Base-by-base conservation (phyloP, 1,140 invertebrate genomes). In the Heliconius hewitsoni region DNA sequence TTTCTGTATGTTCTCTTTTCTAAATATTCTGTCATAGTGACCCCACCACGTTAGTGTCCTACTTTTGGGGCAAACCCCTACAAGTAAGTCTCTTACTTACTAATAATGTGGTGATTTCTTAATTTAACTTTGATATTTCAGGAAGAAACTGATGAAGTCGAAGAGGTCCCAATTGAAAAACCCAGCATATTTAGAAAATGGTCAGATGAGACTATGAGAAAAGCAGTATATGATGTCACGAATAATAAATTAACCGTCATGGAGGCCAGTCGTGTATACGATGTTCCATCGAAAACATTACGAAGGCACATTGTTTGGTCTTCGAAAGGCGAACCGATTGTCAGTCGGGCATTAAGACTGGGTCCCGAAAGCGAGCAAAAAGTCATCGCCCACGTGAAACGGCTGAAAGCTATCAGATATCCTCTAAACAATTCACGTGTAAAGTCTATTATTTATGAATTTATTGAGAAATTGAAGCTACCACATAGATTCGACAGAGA, bases 101-200 rank as follows among this genome's bases (percentile, higher is more conserved):
- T 60, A 23, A 23, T 60, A 60, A 23, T 23, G 55, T 60, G 19
- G 60, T 30, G 60, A 66, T 66, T 66, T 66, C 60, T 30, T 30
- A 66, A 66, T 66, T 23, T 16, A 30, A 16, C 60, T 66, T 27
- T 66, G n/a, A 66, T 16, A 66, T 66, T 66, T 66, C 60, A 66
- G 60, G 60, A 66, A 30, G 60, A 66, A 30, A 5, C 4, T 13
- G 60, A 66, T 11, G 60, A 66, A 0, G 60, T 66, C 1, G 60
- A 30, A 66, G 60, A 66, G 23, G 60, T 66, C 23, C 11, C 60
- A 30, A 30, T 23, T 30, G 23, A 66, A 66, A 66, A 66, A 30
- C 13, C 55, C n/a, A 57, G 60, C 27, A 30, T 27, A 27, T 66
- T 66, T 30, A 66, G n/a, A 66, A 66, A 66, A 16, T 66, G 60